Base-by-base conservation (phyloP, 2,888 invertebrate genomes). In the Dermolepida albohirtum region DNA sequence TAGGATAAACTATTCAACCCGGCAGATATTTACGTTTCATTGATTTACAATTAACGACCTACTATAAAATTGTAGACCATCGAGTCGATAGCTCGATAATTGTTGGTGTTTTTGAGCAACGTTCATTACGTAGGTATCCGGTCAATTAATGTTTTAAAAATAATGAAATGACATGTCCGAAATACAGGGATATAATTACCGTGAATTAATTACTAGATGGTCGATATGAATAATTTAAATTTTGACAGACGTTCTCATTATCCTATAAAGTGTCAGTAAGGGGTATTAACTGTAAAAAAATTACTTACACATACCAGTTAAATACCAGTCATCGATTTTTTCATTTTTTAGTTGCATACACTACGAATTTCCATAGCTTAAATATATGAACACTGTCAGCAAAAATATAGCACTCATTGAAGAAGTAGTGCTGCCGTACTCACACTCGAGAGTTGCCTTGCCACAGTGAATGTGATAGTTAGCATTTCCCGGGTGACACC, bases 161-260 rank as follows among this genome's bases (percentile, higher is more conserved):
- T 51, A 52, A 52, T 34, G 51, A 27, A 51, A 51, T 39, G 39
- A 39, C 52, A 34, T 52, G 14, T 14, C 34, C 52, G 39, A 39
- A 22, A 39, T 39, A 52, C 39, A 39, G 34, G 39, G 16, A 14
- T 22, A 39, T 52, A 52, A 52, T 52, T 52, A 12, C 39, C 12
- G 16, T 29, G 14, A 2, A 29, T 34, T 52, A 39, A 52, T 52
- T 39, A 39, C 52, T 39, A 39, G 12, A 39, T 14, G 16, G 14
- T 16, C 52, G 52, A 10, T 52, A 52, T 52, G 52, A 52, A 52
- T 52, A 52, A 52, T 52, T 39, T 52, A 34, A 52, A 52, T 34
- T 52, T 52, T 52, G 34, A 52, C 22, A 10, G 52, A 52, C 16
- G 29, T 51, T 51, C 16, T 12, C 8, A 10, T 2, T 50, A 17